A percentile compares a stretch with the other conserved stretches of the same genome.
phyloP scores from a whole-genome alignment of 2,797 vertebrate genomes.

The Gorsachius magnificus region DNA sequence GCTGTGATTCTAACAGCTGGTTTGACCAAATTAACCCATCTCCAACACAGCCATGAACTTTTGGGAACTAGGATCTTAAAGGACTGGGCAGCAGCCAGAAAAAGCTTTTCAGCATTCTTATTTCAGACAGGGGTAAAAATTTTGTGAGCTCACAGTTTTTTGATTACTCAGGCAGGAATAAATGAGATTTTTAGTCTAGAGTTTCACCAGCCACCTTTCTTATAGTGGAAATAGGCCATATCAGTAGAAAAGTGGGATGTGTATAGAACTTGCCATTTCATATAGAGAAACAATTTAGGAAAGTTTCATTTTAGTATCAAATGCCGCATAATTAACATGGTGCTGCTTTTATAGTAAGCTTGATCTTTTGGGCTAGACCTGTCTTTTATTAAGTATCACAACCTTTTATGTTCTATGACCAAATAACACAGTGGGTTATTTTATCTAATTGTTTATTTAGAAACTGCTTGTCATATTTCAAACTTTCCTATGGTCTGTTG shows the following conservation, averaged over 20 bases:
- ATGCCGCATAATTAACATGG: not conserved
- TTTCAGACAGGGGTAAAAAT: not conserved
- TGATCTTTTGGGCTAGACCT: not conserved
- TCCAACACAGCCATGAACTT: not conserved
- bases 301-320: not conserved
- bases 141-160: not conserved
- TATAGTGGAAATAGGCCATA: not conserved
- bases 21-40: not conserved
- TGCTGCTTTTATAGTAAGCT: not conserved
- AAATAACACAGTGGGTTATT: not conserved
- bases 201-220: not conserved
- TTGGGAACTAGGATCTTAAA: not conserved
- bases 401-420: not conserved
- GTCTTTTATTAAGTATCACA: not conserved
- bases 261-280: not conserved
- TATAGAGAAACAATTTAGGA: not conserved
- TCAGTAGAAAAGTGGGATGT: not conserved
- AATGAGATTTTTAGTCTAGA: not conserved
- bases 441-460: not conserved
- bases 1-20: not conserved
- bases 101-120: not conserved
- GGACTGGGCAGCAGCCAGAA: not conserved
- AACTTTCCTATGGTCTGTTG: not conserved
- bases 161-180: not conserved
- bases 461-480: not conserved